Evolutionary conservation across 2,888 invertebrate species (phyloP), one percentile per base, ranked within the genome.

Genomic region (Andrena haemorrhoa): DNA sequence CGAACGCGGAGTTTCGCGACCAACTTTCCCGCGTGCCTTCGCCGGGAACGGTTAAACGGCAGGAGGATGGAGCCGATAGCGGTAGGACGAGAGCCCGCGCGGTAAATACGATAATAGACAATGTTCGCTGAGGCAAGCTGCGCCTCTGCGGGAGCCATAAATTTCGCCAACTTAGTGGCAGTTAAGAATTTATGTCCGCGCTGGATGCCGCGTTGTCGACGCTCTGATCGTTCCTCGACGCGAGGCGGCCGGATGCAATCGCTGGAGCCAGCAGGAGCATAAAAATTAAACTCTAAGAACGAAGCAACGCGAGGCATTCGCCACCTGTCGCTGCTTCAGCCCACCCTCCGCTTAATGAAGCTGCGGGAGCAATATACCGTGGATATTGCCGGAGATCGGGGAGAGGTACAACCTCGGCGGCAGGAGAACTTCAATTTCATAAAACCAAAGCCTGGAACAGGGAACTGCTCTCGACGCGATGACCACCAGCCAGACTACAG

Each of bases 41-140:
- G 53, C 51, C 29, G 63, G 71, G 70, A 53, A 41, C 47, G 58
- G 68, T 79, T 61, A 70, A 75, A 73, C 79, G 75, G 71, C 63
- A 56, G 66, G 23, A 69, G 75, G 47, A 56, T 53, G 61, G 47
- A 33, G 8, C 51, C 70, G 82, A 75, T 58, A 60, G 65, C 63
- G 74, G 71, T 79, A 85, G 61, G 66, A 63, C 51, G 63, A 23
- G 51, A 71, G 12, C 41, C 65, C 72, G 26, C 72, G 26, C 74
- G 79, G 71, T 74, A 85, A 80, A 83, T 79, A 80, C 78, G 85
- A 81, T 81, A 85, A 80, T 80, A 86, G 83, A 81, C 85, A 85
- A 76, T 77, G 75, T 53, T 69, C 73, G 65, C 20, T 10, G 73
- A 61, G 12, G 58, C 73, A 47, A 58, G 51, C 58, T 53, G 26